Base-by-base conservation (phyloP, 2,797 vertebrate species). In the Ataeniobius toweri region DNA sequence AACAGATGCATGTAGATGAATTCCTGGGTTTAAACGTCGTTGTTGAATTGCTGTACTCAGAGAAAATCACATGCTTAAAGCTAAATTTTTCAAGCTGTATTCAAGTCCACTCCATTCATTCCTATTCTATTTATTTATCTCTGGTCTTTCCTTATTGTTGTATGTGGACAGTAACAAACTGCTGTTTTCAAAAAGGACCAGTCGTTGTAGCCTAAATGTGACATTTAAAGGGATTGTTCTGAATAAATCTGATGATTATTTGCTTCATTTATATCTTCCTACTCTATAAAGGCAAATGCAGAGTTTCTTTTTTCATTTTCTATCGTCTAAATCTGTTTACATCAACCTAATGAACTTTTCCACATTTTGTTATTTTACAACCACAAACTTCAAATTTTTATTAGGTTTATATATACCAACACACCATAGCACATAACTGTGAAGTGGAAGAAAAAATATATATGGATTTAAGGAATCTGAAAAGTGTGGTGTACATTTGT, bases 1-100 rank as follows among this genome's bases (percentile, higher is more conserved):
- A 84, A 85, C 74, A 65, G 67, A 72, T 83, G 83, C 85, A 76
- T 87, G 77, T 81, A 65, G 76, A 76, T 53, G 5, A 68, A 63
- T 44, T 22, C 59, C 78, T 61, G 58, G 59, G 22, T 39, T 70
- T 18, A 26, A 13, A 0, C 12, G 14, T 69, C 18, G 65, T 61
- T 55, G 63, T 78, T n/a, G 41, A 67, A 65, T 72, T n/a, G 13
- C 78, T 85, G 65, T 83, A 28, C 76, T 74, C 85, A 74, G 31
- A 39, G 61, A 65, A 65, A 65, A 65, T 65, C 61, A 65, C 61
- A 65, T 14, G 44, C 12, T 26, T 48, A 26, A 46, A 46, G 1
- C 67, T 3, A 26, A 13, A 26, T 69, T 48, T 69, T 13, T 69
- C 67, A 26, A 69, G 10, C 46, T 69, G 41, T 46, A 6, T 46